Evolutionary conservation across 2,797 vertebrate species (phyloP).

Genomic region (Hydrophis major): DNA sequence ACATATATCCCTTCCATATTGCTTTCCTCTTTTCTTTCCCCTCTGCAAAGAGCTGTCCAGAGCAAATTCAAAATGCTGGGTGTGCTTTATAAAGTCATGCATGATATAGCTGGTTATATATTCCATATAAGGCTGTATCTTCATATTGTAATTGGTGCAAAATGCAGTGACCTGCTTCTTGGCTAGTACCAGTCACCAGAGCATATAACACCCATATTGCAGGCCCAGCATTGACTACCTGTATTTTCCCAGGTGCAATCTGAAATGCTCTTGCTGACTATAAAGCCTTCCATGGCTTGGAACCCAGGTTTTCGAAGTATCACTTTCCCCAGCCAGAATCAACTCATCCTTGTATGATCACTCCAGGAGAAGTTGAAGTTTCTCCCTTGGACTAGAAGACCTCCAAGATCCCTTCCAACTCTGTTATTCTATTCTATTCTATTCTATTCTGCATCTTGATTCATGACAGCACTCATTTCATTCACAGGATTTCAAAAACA

Average conservation of each 20-base stretch:
- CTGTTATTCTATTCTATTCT: too few species aligned
- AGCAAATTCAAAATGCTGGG: not conserved
- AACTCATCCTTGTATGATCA: not conserved
- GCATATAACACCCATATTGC: not conserved
- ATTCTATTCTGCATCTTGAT: not conserved
- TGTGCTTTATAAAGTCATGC: too few species aligned
- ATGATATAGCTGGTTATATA: not conserved
- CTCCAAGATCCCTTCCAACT: too few species aligned
- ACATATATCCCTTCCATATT: not conserved
- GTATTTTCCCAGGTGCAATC: not conserved
- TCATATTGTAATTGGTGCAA: not conserved
- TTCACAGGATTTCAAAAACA: not conserved
- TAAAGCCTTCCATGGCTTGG: not conserved
- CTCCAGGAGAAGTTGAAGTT: not conserved
- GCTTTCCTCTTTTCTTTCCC: not conserved
- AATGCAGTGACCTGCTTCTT: not conserved
- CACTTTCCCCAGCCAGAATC: not conserved
- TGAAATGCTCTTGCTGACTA: not conserved
- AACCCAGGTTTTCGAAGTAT: not conserved
- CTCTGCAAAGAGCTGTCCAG: too few species aligned
- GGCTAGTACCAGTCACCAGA: not conserved
- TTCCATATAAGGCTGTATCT: not conserved
- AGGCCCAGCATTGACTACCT: not conserved
- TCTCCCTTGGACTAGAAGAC: not conserved
- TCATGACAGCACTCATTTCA: not conserved